A percentile compares a stretch with the other conserved stretches of the same genome.
These are phyloP conservation scores for Drosophila navojoa DNA, from an alignment of 1,140 invertebrate species.

Conservation along the genomic window DNA sequence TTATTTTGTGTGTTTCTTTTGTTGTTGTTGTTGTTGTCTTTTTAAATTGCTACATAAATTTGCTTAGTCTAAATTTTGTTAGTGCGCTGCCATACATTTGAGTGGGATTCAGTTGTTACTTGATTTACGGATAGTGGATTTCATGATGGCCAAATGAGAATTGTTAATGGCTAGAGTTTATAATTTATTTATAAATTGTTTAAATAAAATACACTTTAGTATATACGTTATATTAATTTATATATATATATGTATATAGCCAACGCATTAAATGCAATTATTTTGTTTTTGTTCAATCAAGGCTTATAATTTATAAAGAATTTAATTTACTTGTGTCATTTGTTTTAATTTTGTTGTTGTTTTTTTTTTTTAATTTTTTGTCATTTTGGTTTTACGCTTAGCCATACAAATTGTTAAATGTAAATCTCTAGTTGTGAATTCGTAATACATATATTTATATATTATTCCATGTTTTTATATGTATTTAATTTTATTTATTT, in stretches of 20 bases:
- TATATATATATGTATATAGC: constrained; percentile 39
- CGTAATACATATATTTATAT: constrained; percentile 26
- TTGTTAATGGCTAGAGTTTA: constrained; percentile 56
- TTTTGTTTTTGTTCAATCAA: constrained; percentile 55
- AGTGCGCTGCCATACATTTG: constrained; percentile 62
- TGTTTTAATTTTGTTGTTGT: constrained; percentile 15
- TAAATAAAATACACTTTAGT: constrained; percentile 73
- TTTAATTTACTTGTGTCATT: constrained; percentile 33
- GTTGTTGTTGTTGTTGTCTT: constrained; percentile 21
- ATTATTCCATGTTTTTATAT: constrained; percentile 19
- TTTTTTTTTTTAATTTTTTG: constrained; percentile 16
- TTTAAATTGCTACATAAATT: constrained; percentile 77
- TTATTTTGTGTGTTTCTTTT: constrained; percentile 25
- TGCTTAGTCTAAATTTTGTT: constrained; percentile 62
- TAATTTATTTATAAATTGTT: constrained; percentile 71
- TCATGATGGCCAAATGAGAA: constrained; percentile 46
- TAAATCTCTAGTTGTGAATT: constrained; percentile 52
- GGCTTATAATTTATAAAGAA: constrained; percentile 45
- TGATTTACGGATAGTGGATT: constrained; percentile 5
- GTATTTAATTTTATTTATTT: constrained; percentile 26
- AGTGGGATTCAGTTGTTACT: constrained; percentile 18
- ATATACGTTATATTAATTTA: constrained; percentile 53
- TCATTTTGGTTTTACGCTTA: constrained; percentile 59
- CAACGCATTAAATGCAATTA: constrained; percentile 79
- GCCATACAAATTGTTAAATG: constrained; percentile 55